These are phyloP conservation scores for Mesocricetus auratus DNA, from an alignment of 2,113 vertebrate genomes.

Conservation along the genomic window DNA sequence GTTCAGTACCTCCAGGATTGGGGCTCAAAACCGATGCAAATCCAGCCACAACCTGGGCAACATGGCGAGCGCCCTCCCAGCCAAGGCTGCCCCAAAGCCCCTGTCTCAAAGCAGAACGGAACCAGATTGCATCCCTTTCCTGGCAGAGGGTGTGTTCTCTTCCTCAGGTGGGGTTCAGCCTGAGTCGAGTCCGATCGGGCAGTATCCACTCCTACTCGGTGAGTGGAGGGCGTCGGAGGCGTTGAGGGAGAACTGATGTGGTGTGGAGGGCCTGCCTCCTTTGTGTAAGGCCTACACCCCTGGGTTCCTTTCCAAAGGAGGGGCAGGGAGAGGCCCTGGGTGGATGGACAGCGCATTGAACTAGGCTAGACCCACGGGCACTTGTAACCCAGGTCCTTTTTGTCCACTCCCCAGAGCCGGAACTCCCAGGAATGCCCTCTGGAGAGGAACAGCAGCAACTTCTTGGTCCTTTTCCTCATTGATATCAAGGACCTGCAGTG, in stretches of 20 bases:
- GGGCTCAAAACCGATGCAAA: too few species aligned
- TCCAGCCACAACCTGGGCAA: not conserved
- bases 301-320: not conserved
- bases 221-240: slow-evolving; percentile 75
- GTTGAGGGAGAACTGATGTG: too few species aligned
- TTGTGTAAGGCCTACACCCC: not conserved
- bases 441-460: slow-evolving; percentile 74
- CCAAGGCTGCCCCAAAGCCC: too few species aligned
- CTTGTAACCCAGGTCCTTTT: not conserved
- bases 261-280: not conserved
- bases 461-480: slow-evolving; percentile 88
- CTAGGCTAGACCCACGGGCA: not conserved
- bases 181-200: slow-evolving; percentile 88
- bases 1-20: not conserved
- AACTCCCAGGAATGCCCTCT: slow-evolving; percentile 81
- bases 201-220: slow-evolving; percentile 88
- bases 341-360: not conserved
- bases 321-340: not conserved
- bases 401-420: slow-evolving; percentile 80
- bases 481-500: slow-evolving; percentile 82
- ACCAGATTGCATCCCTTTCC: not conserved
- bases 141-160: not conserved
- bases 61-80: not conserved
- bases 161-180: slow-evolving; percentile 90
- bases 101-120: not conserved